Conservation (phyloP, 2,888 invertebrate genomes). For the Cosmia pyralina region DNA sequence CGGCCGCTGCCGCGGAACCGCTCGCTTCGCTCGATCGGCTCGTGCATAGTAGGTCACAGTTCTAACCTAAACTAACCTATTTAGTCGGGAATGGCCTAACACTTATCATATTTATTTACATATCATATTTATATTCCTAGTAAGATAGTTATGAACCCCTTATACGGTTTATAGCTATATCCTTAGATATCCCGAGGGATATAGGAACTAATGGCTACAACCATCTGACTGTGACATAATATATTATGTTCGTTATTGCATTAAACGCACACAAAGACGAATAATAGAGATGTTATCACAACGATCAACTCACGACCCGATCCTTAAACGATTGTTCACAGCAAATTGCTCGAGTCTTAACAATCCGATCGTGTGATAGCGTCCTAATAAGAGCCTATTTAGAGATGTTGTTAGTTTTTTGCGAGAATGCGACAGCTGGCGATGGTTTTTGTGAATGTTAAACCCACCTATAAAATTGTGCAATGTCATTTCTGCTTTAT, state of each 20-base stretch:
- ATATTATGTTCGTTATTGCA: conserved; percentile 53
- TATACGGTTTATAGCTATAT: no score
- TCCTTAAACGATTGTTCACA: conserved; percentile 62
- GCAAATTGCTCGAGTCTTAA: conserved; percentile 68
- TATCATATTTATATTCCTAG: no score
- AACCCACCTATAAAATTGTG: conserved; percentile 30
- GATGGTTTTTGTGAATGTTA: conserved; percentile 26
- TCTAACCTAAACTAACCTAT: no score
- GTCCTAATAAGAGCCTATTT: conserved; percentile 60
- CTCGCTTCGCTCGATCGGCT: no score
- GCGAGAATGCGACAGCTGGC: conserved; percentile 47
- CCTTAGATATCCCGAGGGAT: no score
- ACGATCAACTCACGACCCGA: conserved; percentile 62
- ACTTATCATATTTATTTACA: no score
- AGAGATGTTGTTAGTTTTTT: conserved; percentile 57
- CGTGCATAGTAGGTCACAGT: no score
- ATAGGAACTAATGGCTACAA: no score
- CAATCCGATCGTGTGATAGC: conserved; percentile 65
- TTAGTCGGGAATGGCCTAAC: no score
- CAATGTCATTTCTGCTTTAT: conserved; percentile 22
- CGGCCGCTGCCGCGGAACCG: no score
- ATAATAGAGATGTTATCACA: conserved; percentile 67
- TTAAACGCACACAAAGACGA: conserved; percentile 63
- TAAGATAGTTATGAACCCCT: no score
- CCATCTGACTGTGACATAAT: no score